phyloP scores from a whole-genome alignment of 2,888 invertebrate species.

The Nomada fabriciana region DNA sequence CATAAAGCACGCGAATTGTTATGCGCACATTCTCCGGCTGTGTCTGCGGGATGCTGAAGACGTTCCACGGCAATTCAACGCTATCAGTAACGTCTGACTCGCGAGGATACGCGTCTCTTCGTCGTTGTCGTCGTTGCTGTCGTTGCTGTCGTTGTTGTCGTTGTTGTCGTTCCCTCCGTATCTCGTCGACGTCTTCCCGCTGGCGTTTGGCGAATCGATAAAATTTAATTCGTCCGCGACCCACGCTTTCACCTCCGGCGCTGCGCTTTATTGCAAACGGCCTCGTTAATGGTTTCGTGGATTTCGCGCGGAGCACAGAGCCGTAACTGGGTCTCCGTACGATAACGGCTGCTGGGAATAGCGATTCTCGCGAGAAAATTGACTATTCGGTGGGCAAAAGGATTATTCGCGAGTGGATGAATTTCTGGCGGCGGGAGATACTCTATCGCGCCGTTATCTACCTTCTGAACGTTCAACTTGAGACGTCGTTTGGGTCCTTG shows the following conservation, averaged over 20 bases:
- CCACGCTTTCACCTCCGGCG: constrained; percentile 11
- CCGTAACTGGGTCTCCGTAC: neutral
- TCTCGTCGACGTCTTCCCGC: constrained; percentile 34
- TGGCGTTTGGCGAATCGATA: constrained; percentile 61
- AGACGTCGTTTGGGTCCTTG: no score
- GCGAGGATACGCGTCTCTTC: constrained; percentile 43
- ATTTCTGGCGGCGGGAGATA: neutral
- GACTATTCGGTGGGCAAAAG: neutral
- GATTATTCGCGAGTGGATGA: neutral
- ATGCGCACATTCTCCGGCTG: constrained; percentile 55
- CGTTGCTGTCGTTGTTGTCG: constrained; percentile 20
- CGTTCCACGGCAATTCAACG: constrained; percentile 59
- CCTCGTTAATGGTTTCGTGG: constrained; percentile 41
- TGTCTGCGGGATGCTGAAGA: constrained; percentile 53
- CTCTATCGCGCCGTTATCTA: no score
- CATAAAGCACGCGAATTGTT: constrained; percentile 66
- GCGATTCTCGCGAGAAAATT: neutral
- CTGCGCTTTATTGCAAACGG: constrained; percentile 40
- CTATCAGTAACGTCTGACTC: constrained; percentile 66
- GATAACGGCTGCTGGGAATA: neutral
- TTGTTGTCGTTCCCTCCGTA: neutral
- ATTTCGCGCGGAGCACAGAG: neutral
- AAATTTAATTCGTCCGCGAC: constrained; percentile 54
- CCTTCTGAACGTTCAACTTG: no score
- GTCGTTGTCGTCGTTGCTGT: constrained; percentile 12